A percentile compares a stretch with the other conserved stretches of the same genome.
These are phyloP conservation scores for Thalassophryne amazonica DNA, from an alignment of 2,797 vertebrate genomes.

Conservation along the genomic window DNA sequence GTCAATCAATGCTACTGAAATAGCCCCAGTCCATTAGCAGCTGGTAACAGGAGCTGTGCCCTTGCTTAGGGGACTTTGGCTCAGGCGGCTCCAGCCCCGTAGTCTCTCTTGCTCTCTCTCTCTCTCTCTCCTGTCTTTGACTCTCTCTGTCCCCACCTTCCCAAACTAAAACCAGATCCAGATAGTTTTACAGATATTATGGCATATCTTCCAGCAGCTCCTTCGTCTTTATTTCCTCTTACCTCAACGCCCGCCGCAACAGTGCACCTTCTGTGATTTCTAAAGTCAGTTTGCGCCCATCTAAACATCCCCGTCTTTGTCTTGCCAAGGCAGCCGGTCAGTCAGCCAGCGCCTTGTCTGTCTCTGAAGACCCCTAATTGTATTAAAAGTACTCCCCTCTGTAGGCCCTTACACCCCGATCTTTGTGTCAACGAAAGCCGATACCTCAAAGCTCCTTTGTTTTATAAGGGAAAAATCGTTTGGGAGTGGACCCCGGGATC, in stretches of 20 bases:
- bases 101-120: slow-evolving; percentile 18
- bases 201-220: slow-evolving; percentile 45
- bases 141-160: slow-evolving; percentile 23
- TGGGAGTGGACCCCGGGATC: slow-evolving; percentile 74
- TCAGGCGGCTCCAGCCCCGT: slow-evolving; percentile 70
- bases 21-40: slow-evolving; percentile 84
- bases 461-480: slow-evolving; percentile 71
- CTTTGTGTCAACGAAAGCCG: slow-evolving; percentile 76
- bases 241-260: slow-evolving; percentile 35
- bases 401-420: slow-evolving; percentile 67
- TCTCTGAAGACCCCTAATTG: slow-evolving; percentile 79
- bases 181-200: slow-evolving; percentile 64
- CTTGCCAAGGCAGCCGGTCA: slow-evolving; percentile 42
- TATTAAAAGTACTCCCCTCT: slow-evolving; percentile 74
- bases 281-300: slow-evolving; percentile 46
- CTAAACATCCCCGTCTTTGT: slow-evolving; percentile 49
- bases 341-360: slow-evolving; percentile 39
- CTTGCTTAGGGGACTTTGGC: slow-evolving; percentile 80
- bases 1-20: slow-evolving; percentile 87
- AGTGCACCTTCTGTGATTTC: slow-evolving; percentile 41
- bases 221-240: slow-evolving; percentile 51
- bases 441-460: slow-evolving; percentile 84
- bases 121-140: slow-evolving; percentile 51
- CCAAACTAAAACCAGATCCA: slow-evolving; percentile 57
- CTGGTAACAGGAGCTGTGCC: slow-evolving; percentile 82